Percentiles rank a stretch among this genome's conserved stretches.
Conservation (phyloP, 2,888 invertebrate species). For the Lycocerus yunnanus region DNA sequence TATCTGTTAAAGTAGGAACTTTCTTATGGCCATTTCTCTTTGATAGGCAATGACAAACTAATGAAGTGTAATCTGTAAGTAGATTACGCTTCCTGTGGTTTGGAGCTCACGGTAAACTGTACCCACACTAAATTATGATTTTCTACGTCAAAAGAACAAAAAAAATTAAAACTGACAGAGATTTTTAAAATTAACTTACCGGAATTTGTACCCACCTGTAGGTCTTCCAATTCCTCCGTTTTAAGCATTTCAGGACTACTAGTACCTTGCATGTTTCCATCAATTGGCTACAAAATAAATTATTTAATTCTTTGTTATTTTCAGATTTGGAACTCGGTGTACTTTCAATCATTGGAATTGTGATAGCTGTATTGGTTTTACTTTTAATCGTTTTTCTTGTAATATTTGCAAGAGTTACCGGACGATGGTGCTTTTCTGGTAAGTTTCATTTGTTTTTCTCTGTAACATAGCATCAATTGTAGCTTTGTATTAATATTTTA, state of each 20-base stretch:
- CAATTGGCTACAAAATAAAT: not conserved
- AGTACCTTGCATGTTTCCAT: not conserved
- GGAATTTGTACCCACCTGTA: not conserved
- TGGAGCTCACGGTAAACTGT: too few relatives aligned
- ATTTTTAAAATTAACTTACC: not conserved
- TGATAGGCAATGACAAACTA: too few relatives aligned
- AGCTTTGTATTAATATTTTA: conserved; percentile 1
- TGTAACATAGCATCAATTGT: not conserved
- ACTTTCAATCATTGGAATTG: conserved; percentile 78
- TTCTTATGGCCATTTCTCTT: too few relatives aligned
- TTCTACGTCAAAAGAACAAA: too few relatives aligned
- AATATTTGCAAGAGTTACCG: conserved; percentile 78
- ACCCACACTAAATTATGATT: too few relatives aligned
- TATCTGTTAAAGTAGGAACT: too few relatives aligned
- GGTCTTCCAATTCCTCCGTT: not conserved
- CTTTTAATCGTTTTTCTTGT: conserved; percentile 67
- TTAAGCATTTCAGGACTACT: not conserved
- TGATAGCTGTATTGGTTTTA: conserved; percentile 70
- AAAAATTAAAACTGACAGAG: not conserved
- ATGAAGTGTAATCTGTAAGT: too few relatives aligned
- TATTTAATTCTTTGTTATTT: conserved; percentile 27
- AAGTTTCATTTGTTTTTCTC: conserved; percentile 55
- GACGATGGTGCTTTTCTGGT: conserved; percentile 89
- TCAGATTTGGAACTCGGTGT: conserved; percentile 72
- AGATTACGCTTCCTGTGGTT: too few relatives aligned